Conservation (phyloP, 2,888 invertebrate species). For the Drymonia ruficornis region DNA sequence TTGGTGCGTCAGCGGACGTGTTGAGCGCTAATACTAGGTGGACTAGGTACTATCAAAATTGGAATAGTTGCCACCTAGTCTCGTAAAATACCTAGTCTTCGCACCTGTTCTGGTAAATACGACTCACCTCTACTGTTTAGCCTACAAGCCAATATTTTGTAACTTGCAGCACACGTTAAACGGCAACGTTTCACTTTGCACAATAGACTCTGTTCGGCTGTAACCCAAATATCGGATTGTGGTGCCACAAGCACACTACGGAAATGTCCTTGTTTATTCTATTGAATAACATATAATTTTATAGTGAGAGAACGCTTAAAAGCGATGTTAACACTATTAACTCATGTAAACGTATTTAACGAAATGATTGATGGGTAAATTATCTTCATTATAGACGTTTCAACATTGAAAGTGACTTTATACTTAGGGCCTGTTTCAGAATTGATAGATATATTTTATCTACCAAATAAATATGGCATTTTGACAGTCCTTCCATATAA, state of each 20-base stretch:
- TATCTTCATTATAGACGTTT: background rate
- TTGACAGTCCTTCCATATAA: too few species aligned
- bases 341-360: background rate
- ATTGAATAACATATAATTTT: conserved; percentile 62
- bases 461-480: too few species aligned
- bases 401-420: too few species aligned
- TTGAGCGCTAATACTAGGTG: too few species aligned
- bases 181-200: conserved; percentile 77
- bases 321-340: conserved; percentile 13
- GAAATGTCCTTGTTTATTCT: conserved; percentile 63
- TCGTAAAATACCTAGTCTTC: too few species aligned
- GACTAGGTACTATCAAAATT: too few species aligned
- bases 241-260: conserved; percentile 57
- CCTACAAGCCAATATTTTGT: conserved; percentile 11
- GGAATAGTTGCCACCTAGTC: too few species aligned
- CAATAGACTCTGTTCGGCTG: conserved; percentile 78
- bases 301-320: conserved; percentile 24
- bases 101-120: too few species aligned
- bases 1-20: too few species aligned
- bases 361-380: conserved; percentile 1
- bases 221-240: conserved; percentile 81
- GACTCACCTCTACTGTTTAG: too few species aligned
- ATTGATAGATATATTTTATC: too few species aligned
- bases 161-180: conserved; percentile 52
- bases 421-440: too few species aligned